A percentile compares a stretch with the other conserved stretches of the same genome.
Evolutionary conservation across 2,888 invertebrate species (phyloP).

Genomic region (Acanthosepion lycidas): DNA sequence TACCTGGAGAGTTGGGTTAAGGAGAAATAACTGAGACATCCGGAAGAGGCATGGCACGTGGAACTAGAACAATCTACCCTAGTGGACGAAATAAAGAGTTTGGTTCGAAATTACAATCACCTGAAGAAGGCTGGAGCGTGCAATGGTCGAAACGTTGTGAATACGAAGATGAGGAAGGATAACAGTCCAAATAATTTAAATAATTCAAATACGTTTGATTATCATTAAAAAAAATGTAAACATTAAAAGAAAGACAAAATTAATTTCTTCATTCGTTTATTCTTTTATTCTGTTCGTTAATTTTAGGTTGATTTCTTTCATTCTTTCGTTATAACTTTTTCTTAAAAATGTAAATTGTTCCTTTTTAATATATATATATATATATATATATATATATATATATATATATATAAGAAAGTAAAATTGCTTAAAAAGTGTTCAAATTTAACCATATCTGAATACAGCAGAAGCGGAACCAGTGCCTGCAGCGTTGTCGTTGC

Average conservation of each 20-base stretch:
- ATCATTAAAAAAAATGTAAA: background rate
- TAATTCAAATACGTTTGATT: no score
- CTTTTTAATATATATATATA: background rate
- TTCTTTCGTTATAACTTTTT: background rate
- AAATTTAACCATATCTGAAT: conserved; percentile 41
- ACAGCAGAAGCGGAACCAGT: conserved; percentile 36
- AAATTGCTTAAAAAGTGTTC: background rate
- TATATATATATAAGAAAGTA: background rate
- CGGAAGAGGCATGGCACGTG: no score
- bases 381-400: no score
- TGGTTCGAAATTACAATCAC: no score
- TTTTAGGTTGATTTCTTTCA: background rate
- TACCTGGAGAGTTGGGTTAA: no score
- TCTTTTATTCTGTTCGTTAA: background rate
- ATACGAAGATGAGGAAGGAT: no score
- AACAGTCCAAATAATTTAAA: no score
- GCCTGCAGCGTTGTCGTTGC: background rate
- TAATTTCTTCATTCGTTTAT: background rate
- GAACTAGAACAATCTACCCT: no score
- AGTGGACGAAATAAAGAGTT: no score
- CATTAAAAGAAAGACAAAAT: background rate
- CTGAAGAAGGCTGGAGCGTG: no score
- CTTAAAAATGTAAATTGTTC: background rate
- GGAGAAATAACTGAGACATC: no score
- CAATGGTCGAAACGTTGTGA: no score